phyloP scores from a whole-genome alignment of 64 coral and sea anemone species.

The Actinia tenebrosa region DNA sequence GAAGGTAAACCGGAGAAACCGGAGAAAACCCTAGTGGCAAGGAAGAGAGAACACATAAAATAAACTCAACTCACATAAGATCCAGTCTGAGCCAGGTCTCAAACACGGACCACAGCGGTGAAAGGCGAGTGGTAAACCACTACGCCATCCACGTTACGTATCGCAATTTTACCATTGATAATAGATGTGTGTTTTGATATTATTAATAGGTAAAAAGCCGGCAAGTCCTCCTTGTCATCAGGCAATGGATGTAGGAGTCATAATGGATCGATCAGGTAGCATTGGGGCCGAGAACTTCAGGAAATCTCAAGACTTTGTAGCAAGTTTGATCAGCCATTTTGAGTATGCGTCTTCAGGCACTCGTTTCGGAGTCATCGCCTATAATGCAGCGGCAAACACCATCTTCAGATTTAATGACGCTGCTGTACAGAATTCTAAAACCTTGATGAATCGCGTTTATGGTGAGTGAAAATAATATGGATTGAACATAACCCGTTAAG shows the following conservation, averaged over 20 bases:
- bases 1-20: no score
- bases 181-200: no score
- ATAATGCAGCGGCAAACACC: conserved; percentile 11
- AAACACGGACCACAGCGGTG: no score
- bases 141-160: no score
- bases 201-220: neutral
- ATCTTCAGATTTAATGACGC: conserved; percentile 24
- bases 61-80: no score
- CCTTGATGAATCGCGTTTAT: conserved; percentile 5
- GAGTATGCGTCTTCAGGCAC: conserved; percentile 28
- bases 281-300: conserved; percentile 27
- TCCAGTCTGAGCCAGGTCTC: no score
- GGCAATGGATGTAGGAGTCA: conserved; percentile 36
- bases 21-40: no score
- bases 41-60: no score
- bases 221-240: conserved; percentile 1
- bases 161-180: no score
- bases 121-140: no score
- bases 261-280: conserved; percentile 54
- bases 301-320: conserved; percentile 35
- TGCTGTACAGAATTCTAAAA: conserved; percentile 7
- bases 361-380: conserved; percentile 49
- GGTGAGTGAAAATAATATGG: neutral
- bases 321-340: conserved; percentile 18
- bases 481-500: no score